Evolutionary conservation across 1,140 invertebrate genomes (phyloP).

Genomic region (Planococcus citri): DNA sequence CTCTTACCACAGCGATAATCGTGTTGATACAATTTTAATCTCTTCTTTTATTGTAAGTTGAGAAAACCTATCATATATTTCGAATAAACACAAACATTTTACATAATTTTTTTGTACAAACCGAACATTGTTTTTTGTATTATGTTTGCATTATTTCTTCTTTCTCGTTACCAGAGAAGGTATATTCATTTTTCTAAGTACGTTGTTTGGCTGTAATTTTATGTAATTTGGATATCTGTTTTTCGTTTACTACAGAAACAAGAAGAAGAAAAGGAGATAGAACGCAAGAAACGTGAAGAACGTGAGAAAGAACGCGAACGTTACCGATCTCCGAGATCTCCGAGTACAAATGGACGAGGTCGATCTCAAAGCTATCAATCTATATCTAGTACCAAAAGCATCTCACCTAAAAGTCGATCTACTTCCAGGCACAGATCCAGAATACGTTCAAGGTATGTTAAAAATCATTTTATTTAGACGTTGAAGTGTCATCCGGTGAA

Average conservation of each 20-base stretch:
- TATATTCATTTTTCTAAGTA: background rate
- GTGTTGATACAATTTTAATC: background rate
- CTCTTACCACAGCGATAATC: background rate
- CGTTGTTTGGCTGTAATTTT: background rate
- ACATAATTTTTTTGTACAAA: background rate
- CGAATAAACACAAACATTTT: background rate
- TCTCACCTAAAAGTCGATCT: slow-evolving; percentile 24
- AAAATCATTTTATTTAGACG: background rate
- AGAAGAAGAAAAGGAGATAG: slow-evolving; percentile 31
- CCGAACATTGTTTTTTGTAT: background rate
- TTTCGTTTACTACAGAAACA: background rate
- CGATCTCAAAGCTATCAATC: slow-evolving; percentile 19
- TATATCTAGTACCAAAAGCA: slow-evolving; percentile 20
- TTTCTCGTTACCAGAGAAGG: background rate
- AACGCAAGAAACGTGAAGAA: slow-evolving; percentile 32
- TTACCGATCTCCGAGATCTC: slow-evolving; percentile 37
- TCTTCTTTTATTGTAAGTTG: slow-evolving; percentile 2
- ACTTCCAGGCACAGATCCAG: slow-evolving; percentile 23
- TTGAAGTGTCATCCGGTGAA: too few species aligned
- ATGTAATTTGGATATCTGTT: background rate
- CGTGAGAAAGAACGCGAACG: slow-evolving; percentile 30
- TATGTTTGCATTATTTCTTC: too few species aligned
- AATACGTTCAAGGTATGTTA: slow-evolving; percentile 23
- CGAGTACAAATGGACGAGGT: slow-evolving; percentile 39
- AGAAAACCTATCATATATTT: background rate